Base-by-base conservation (phyloP, 2,797 vertebrate species). In the Hemitrygon akajei region DNA sequence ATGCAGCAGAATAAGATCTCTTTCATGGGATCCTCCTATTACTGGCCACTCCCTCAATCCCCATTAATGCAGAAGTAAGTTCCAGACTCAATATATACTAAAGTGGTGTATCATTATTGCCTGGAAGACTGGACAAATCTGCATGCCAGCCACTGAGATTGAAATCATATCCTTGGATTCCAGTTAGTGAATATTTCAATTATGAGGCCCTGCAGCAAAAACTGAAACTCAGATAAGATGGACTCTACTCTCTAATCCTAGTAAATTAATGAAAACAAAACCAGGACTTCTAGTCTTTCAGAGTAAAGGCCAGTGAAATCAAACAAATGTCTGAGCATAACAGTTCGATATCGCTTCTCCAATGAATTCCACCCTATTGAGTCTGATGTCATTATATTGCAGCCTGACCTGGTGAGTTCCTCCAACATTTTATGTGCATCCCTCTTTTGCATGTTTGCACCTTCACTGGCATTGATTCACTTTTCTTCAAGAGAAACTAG, bases 231-330 rank as follows among this genome's bases (percentile, higher is more conserved):
- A 84, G 81, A 58, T 58, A 84, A 84, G 22, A 25, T 84, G 58
- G 81, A 30, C 47, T 9, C 22, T 84, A 56, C 3, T 58, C 2
- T 84, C 81, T 84, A 84, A 84, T 84, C 47, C 81, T 30, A 58
- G 81, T 84, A 84, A 84, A 84, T 84, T 84, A 84, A 84, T 58
- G 81, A 84, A 84, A 84, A 84, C 47, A 84, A 84, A 84, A 25
- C 14, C 12, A 84, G 81, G 25, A 58, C 81, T 84, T 58, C 81
- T 84, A 58, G 56, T 25, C 25, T 84, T 58, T 56, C 56, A 58
- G 5, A 14, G 4, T 80, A 40, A 40, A 80, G 40, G 14, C 47
- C 5, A 80, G 22, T 80, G 14, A 80, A 80, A 40, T 80, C 79
- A 80, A 37, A 40, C 79, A 40, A n/a, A 14, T 80, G 27, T 25